Conservation (phyloP, 2,888 invertebrate species). For the Frankliniella intonsa region DNA sequence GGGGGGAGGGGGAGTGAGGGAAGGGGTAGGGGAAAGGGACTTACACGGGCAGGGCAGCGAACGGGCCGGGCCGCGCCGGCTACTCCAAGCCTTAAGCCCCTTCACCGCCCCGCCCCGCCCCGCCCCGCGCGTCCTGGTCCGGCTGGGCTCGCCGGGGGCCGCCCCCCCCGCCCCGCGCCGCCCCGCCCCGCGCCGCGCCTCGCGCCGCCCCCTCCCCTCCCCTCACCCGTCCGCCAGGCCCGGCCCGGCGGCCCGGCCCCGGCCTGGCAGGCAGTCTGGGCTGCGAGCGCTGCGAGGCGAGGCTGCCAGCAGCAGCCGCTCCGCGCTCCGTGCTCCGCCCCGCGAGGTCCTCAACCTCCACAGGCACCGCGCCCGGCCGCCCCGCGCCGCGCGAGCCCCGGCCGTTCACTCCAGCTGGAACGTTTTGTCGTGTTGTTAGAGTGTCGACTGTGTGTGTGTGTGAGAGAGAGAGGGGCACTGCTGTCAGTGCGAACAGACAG, state of each 20-base stretch:
- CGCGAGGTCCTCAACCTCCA: neutral
- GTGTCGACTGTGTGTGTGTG: neutral
- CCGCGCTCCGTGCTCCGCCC: neutral
- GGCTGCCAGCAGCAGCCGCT: neutral
- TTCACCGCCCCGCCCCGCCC: too few relatives aligned
- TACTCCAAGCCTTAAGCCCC: too few relatives aligned
- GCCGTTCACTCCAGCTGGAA: too few relatives aligned
- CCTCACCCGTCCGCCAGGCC: too few relatives aligned
- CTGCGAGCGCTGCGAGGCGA: neutral
- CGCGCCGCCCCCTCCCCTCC: too few relatives aligned
- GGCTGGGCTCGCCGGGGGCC: too few relatives aligned
- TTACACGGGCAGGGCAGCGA: neutral
- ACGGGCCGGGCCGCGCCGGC: too few relatives aligned
- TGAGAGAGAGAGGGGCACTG: too few relatives aligned
- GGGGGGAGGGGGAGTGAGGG: neutral
- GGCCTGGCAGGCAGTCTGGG: neutral
- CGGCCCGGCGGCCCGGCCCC: neutral
- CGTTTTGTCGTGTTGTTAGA: neutral
- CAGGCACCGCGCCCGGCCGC: neutral
- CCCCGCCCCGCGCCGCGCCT: neutral
- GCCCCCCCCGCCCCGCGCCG: too few relatives aligned
- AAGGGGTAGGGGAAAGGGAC: neutral
- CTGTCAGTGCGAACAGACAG: too few relatives aligned
- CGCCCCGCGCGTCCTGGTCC: too few relatives aligned
- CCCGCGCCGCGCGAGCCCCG: neutral